phyloP scores from a whole-genome alignment of 2,113 vertebrate genomes.

The Siniperca knerii region DNA sequence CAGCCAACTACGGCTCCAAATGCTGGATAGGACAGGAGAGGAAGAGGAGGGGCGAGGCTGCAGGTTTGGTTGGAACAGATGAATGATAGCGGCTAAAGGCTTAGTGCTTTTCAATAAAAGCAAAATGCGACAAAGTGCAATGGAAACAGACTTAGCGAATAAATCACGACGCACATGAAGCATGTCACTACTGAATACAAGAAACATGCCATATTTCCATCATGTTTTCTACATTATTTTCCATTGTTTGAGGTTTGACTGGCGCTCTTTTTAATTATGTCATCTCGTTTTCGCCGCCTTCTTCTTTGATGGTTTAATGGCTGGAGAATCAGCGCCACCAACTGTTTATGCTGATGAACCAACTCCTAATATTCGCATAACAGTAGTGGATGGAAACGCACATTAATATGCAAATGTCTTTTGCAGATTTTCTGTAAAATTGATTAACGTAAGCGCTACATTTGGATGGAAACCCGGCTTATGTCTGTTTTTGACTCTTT shows the following conservation, averaged over 20 bases:
- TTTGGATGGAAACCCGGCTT: background rate
- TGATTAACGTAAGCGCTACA: background rate
- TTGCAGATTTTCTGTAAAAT: background rate
- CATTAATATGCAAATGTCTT: background rate
- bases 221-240: background rate
- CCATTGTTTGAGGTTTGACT: background rate
- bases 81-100: background rate
- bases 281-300: too few species aligned
- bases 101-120: background rate
- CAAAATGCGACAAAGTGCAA: background rate
- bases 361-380: background rate
- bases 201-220: background rate
- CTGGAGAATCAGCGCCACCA: background rate
- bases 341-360: background rate
- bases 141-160: background rate
- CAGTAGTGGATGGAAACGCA: background rate
- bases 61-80: constrained; percentile 53
- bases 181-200: too few species aligned
- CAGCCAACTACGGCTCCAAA: constrained; percentile 41
- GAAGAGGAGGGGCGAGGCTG: constrained; percentile 72
- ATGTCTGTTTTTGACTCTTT: background rate
- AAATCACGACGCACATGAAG: too few species aligned
- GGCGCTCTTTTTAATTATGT: background rate
- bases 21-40: constrained; percentile 67
- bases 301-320: background rate